phyloP scores from a whole-genome alignment of 2,113 vertebrate species.

The Chitala chitala region DNA sequence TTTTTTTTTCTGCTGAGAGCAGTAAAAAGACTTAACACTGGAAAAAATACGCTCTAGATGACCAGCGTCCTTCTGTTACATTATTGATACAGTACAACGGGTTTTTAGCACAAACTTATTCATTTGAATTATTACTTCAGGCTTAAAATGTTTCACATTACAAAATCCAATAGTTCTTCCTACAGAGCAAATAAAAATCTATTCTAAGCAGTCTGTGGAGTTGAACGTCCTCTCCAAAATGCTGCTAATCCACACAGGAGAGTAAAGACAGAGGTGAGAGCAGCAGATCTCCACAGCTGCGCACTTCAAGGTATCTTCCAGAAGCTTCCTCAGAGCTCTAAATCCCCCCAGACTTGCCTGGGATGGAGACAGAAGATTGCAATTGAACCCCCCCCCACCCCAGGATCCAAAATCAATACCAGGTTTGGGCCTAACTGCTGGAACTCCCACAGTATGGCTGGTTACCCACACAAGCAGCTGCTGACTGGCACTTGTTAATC shows the following conservation, averaged over 20 bases:
- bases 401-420: slow-evolving; percentile 12
- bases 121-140: slow-evolving; percentile 4
- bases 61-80: not conserved
- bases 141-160: slow-evolving; percentile 6
- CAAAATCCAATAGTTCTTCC: slow-evolving; percentile 6
- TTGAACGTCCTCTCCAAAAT: not conserved
- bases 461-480: not conserved
- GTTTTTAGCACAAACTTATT: slow-evolving; percentile 5
- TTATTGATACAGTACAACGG: not conserved
- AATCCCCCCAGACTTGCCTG: slow-evolving; percentile 1
- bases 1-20: not conserved
- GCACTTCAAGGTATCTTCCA: not conserved
- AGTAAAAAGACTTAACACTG: not conserved
- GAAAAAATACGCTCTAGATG: not conserved
- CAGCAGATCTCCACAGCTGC: not conserved
- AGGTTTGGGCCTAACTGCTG: not conserved
- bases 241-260: not conserved
- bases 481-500: not conserved
- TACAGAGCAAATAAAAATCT: not conserved
- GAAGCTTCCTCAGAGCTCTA: not conserved
- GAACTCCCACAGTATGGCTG: not conserved
- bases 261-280: not conserved
- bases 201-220: not conserved
- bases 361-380: slow-evolving; percentile 1
- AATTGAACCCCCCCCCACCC: not conserved